phyloP scores from a whole-genome alignment of 2,888 invertebrate genomes.

The Phania funesta region DNA sequence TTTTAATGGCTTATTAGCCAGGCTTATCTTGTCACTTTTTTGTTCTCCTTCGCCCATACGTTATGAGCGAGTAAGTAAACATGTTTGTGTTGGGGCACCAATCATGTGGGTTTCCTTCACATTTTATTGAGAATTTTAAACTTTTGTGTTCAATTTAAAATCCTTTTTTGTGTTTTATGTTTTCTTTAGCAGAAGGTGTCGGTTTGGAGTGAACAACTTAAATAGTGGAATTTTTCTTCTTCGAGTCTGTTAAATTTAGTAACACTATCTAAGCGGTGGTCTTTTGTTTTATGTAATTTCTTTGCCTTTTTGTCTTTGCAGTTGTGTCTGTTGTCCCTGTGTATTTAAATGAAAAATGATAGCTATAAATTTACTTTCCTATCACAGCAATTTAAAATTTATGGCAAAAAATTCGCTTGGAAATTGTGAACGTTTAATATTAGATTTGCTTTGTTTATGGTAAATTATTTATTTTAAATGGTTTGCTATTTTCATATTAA shows the following conservation, averaged over 20 bases:
- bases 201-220: conserved; percentile 20
- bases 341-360: conserved; percentile 75
- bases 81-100: neutral
- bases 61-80: conserved; percentile 4
- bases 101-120: neutral
- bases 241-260: conserved; percentile 23
- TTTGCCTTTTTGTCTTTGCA: neutral
- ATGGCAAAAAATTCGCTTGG: conserved; percentile 46
- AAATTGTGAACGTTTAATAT: conserved; percentile 53
- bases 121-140: neutral
- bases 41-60: neutral
- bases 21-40: conserved; percentile 75
- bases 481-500: neutral
- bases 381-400: conserved; percentile 73
- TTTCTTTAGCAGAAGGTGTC: neutral
- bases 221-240: conserved; percentile 36
- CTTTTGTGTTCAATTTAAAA: conserved; percentile 22
- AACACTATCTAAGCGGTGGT: conserved; percentile 60
- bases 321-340: conserved; percentile 32
- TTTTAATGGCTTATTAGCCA: conserved; percentile 78
- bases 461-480: conserved; percentile 12
- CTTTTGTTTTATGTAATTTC: conserved; percentile 35
- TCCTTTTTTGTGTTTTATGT: conserved; percentile 28
- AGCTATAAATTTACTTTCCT: conserved; percentile 79
- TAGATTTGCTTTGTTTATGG: conserved; percentile 29